A percentile compares a stretch with the other conserved stretches of the same genome.
These are phyloP conservation scores for Monochamus saltuarius DNA, from an alignment of 1,140 invertebrate genomes.

Conservation along the genomic window DNA sequence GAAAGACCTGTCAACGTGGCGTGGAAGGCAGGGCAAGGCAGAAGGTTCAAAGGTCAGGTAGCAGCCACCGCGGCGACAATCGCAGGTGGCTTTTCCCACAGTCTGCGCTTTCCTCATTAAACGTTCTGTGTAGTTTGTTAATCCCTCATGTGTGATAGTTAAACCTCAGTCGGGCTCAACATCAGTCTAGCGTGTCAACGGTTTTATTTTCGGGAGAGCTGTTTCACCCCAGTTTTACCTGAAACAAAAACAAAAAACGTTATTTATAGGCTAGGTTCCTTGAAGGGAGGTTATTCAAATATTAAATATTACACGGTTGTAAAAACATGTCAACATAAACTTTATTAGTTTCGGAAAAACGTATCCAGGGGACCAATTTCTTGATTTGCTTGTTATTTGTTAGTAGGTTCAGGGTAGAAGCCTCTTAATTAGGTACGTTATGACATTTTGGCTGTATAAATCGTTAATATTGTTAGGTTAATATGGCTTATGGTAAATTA, in stretches of 20 bases:
- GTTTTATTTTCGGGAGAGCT: neutral
- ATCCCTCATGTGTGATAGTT: slow-evolving; percentile 21
- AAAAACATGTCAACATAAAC: too few species aligned
- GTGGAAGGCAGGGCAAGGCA: slow-evolving; percentile 6
- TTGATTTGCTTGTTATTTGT: too few species aligned
- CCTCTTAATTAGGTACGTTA: too few species aligned
- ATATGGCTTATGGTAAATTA: too few species aligned
- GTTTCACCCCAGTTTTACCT: slow-evolving; percentile 3
- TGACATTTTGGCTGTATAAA: too few species aligned
- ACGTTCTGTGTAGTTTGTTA: slow-evolving; percentile 12
- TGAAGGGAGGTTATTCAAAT: too few species aligned
- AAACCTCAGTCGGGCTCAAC: slow-evolving; percentile 12
- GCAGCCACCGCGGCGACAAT: slow-evolving; percentile 28
- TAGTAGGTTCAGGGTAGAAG: too few species aligned
- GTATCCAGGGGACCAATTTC: too few species aligned
- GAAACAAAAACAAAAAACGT: slow-evolving; percentile 16
- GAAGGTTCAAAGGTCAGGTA: slow-evolving; percentile 26
- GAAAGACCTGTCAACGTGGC: neutral
- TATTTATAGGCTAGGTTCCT: slow-evolving; percentile 7
- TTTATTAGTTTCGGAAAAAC: too few species aligned
- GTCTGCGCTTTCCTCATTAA: slow-evolving; percentile 12
- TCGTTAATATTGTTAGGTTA: too few species aligned
- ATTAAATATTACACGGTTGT: too few species aligned
- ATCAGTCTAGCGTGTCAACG: slow-evolving; percentile 1
- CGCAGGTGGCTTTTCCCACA: slow-evolving; percentile 24